Base-by-base conservation (phyloP, 2,888 invertebrate species). In the Hirtodrosophila duncani region DNA sequence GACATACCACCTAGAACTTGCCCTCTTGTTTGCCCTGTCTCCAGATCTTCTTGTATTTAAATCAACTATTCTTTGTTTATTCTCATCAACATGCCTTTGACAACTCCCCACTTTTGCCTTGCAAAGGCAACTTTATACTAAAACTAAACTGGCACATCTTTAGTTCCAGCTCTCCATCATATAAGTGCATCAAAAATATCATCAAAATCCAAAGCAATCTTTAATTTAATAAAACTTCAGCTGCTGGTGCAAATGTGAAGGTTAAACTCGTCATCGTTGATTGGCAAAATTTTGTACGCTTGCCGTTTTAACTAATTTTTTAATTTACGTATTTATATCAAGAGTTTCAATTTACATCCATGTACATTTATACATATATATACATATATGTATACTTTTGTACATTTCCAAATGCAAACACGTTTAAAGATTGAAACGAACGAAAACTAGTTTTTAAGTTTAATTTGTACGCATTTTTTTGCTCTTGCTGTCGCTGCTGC, bases 161-260 rank as follows among this genome's bases (percentile, higher is more conserved):
- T n/a, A n/a, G n/a, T n/a, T n/a, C n/a, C n/a, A n/a, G n/a, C n/a
- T n/a, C 50, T 18, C n/a, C 48, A 31, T 31, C 38, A 38, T 18
- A 31, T 30, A 43, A 16, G n/a, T 50, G 30, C 51, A 50, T 51
- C 50, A 42, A 48, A 33, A 21, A 51, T 17, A 21, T 16, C 29
- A 39, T 16, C 18, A 13, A 46, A 18, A 7, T 14, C 24, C 9
- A 2, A 42, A 29, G 26, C 24, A 21, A 29, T 9, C 1, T 5
- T 2, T 3, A 4, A 13, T 9, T n/a, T 7, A 44, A 46, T 20
- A 13, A 29, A 39, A 11, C 4, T 11, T 31, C 46, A 48, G 34
- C 46, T 41, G 36, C 23, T 24, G 56, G 62, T n/a, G 43, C 33
- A 71, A 72, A 71, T 71, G 66, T 61, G 74, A 74, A 71, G 71